Conservation (phyloP, 2,113 vertebrate genomes). For the Cyphotilapia sp. region DNA sequence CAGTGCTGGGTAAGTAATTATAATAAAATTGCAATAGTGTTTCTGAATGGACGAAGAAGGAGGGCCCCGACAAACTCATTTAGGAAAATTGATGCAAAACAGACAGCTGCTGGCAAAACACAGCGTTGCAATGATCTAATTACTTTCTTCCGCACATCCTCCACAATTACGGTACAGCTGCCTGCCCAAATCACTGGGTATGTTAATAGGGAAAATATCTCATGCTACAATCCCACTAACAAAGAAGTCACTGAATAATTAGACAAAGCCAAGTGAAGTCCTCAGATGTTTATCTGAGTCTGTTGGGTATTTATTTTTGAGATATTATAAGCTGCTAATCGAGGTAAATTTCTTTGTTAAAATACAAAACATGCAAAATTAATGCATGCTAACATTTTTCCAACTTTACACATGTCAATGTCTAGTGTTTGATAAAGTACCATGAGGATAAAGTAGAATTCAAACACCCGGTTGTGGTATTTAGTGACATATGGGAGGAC, state of each 20-base stretch:
- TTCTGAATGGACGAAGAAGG: background rate
- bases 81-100: conserved; percentile 40
- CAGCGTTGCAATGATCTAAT: conserved; percentile 61
- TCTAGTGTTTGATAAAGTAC: background rate
- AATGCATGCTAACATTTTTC: background rate
- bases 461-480: background rate
- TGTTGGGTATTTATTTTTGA: background rate
- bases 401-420: background rate
- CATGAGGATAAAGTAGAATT: background rate
- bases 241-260: background rate
- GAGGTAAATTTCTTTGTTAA: background rate
- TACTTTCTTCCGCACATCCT: conserved; percentile 67
- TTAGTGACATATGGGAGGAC: background rate
- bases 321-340: background rate
- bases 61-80: conserved; percentile 17
- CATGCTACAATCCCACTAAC: conserved; percentile 1
- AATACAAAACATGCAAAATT: background rate
- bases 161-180: conserved; percentile 59
- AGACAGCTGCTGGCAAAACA: conserved; percentile 54
- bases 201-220: conserved; percentile 35
- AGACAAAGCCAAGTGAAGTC: background rate
- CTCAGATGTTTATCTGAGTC: background rate
- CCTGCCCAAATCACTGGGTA: conserved; percentile 37
- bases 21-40: conserved; percentile 18
- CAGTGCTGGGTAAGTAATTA: background rate